phyloP scores from a whole-genome alignment of 2,113 vertebrate genomes.

The Cinclus mexicanus region DNA sequence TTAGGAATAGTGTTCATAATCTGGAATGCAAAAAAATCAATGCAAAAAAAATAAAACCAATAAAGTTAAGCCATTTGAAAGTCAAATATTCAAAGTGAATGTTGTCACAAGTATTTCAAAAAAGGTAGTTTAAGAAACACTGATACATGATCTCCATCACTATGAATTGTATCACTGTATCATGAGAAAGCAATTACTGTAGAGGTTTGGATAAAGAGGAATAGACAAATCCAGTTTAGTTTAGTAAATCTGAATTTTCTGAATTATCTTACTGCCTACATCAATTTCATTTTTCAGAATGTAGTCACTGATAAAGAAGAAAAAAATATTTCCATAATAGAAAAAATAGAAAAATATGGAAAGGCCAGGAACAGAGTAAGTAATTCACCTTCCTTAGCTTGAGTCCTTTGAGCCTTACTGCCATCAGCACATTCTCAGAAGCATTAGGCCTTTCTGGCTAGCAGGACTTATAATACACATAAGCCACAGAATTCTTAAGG shows the following conservation, averaged over 20 bases:
- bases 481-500: accelerated
- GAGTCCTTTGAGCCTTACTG: neutral
- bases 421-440: neutral
- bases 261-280: neutral
- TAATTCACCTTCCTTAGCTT: neutral
- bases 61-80: neutral
- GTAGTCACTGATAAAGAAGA: neutral
- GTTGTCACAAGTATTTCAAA: neutral
- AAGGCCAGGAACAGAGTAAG: neutral
- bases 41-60: neutral
- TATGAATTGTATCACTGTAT: neutral
- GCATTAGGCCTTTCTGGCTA: neutral
- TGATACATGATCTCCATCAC: neutral
- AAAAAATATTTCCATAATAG: neutral
- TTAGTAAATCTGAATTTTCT: neutral
- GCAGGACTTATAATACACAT: neutral
- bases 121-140: neutral
- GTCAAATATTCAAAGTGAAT: neutral
- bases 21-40: neutral
- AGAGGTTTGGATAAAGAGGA: neutral
- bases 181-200: neutral
- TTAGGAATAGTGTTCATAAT: neutral
- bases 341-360: neutral
- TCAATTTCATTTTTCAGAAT: neutral
- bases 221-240: neutral